A percentile compares a stretch with the other conserved stretches of the same genome.
These are phyloP conservation scores for Icerya purchasi DNA, from an alignment of 2,888 invertebrate genomes.

Conservation along the genomic window DNA sequence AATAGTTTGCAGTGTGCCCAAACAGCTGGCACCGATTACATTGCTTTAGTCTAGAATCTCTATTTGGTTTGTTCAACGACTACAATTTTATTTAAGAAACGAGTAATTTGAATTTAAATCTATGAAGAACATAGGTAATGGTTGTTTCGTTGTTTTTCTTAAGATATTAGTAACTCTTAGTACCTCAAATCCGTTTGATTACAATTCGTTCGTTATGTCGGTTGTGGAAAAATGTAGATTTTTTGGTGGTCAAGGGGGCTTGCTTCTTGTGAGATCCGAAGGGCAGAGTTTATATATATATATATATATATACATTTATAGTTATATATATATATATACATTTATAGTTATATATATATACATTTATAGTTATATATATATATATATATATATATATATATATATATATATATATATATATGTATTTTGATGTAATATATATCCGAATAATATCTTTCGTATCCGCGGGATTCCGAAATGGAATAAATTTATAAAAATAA, in stretches of 20 bases:
- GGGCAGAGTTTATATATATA: no score
- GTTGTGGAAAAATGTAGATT: background rate
- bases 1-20: background rate
- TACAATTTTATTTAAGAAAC: background rate
- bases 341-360: background rate
- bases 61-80: background rate
- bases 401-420: background rate
- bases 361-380: background rate
- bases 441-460: no score
- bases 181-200: background rate
- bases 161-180: background rate
- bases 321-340: background rate
- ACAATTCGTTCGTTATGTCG: background rate
- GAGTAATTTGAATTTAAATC: background rate
- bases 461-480: no score
- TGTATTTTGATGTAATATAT: no score
- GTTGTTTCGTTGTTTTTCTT: background rate
- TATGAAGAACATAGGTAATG: background rate
- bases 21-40: background rate
- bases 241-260: no score
- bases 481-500: no score
- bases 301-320: background rate
- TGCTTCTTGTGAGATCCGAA: no score
- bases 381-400: background rate
- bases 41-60: background rate